phyloP scores from a whole-genome alignment of 2,797 vertebrate genomes.

The Spinus pinus region DNA sequence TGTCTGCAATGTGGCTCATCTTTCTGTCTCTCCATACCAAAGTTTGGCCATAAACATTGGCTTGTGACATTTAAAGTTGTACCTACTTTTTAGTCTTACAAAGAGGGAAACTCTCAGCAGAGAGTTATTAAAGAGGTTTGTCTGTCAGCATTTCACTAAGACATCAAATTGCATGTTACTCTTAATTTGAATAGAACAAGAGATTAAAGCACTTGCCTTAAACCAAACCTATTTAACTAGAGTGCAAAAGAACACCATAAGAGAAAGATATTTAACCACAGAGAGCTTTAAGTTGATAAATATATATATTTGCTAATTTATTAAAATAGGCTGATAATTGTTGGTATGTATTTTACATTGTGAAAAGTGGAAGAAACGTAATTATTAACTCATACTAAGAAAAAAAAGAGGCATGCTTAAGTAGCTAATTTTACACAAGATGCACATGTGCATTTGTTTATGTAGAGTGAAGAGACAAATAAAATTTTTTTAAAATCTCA shows the following conservation, averaged over 20 bases:
- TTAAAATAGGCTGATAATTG: not conserved
- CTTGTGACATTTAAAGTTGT: not conserved
- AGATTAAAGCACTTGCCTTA: not conserved
- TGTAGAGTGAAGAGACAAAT: not conserved
- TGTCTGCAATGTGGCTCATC: not conserved
- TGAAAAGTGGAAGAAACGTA: not conserved
- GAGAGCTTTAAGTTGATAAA: not conserved
- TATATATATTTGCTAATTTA: not conserved
- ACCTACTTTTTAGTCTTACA: not conserved
- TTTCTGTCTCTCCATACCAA: not conserved
- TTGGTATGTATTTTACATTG: not conserved
- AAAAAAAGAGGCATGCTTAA: not conserved
- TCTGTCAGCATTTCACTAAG: not conserved
- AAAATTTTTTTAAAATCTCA: fast-evolving
- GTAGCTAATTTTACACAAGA: not conserved
- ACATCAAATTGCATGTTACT: not conserved
- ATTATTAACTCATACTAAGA: not conserved
- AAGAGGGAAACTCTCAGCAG: not conserved
- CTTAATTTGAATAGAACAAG: not conserved
- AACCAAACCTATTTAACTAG: not conserved
- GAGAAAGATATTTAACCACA: not conserved
- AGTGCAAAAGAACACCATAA: not conserved
- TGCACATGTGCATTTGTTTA: not conserved
- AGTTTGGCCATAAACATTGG: fast-evolving
- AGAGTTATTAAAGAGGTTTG: not conserved